Conservation (phyloP, 1,140 invertebrate species). For the Ostrea edulis region DNA sequence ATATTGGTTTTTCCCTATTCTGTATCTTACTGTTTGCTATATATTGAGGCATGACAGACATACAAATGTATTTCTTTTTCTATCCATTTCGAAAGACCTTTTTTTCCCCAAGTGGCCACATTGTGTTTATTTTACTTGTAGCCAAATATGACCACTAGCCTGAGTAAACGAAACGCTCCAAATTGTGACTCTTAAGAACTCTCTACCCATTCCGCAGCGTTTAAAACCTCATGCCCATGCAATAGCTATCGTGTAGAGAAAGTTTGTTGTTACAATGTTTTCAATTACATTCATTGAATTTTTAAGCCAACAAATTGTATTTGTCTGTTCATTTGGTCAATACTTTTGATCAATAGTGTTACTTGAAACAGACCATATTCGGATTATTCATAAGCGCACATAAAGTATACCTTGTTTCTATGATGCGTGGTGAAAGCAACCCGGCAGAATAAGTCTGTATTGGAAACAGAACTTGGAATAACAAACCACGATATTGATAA, state of each 20-base stretch:
- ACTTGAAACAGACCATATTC: constrained; percentile 34
- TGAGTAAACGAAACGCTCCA: constrained; percentile 25
- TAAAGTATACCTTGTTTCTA: constrained; percentile 33
- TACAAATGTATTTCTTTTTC: background rate
- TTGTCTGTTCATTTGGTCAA: constrained; percentile 34
- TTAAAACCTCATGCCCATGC: constrained; percentile 16
- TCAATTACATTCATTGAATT: constrained; percentile 38
- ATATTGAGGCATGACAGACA: no score
- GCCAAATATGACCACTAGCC: background rate
- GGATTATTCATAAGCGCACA: constrained; percentile 24
- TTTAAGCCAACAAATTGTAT: constrained; percentile 38
- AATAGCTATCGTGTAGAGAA: background rate
- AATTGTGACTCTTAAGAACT: constrained; percentile 20
- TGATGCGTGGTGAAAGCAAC: constrained; percentile 12
- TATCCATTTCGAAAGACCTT: background rate
- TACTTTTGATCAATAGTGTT: constrained; percentile 37
- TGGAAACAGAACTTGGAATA: background rate
- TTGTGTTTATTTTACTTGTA: background rate
- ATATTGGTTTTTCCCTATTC: no score
- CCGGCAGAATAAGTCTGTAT: background rate
- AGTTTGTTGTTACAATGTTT: constrained; percentile 35
- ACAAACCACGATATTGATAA: background rate
- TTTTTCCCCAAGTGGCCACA: background rate
- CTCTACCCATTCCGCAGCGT: background rate
- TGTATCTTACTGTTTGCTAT: no score